Evolutionary conservation across 2,113 vertebrate genomes (phyloP).

Genomic region (Paralichthys olivaceus): DNA sequence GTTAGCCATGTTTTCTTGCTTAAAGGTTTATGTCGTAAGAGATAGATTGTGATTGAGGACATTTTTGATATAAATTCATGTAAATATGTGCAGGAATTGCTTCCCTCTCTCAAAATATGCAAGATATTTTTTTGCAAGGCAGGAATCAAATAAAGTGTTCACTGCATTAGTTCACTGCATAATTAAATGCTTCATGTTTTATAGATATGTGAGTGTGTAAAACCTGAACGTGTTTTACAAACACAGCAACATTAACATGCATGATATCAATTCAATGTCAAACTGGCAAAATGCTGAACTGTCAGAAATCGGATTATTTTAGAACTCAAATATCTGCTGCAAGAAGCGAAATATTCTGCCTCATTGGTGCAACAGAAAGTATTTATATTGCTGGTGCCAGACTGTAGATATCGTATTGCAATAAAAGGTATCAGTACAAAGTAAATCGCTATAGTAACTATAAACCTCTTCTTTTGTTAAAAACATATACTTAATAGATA

Average conservation of each 20-base stretch:
- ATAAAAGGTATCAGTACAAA: not conserved
- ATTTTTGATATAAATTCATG: not conserved
- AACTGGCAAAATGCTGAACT: not conserved
- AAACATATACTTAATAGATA: not conserved
- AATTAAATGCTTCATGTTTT: not conserved
- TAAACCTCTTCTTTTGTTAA: not conserved
- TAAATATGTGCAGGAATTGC: not conserved
- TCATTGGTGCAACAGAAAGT: not conserved
- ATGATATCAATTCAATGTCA: conserved; percentile 6
- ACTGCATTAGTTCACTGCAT: not conserved
- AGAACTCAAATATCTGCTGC: not conserved
- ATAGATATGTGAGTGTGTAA: not conserved
- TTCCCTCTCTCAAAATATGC: no score
- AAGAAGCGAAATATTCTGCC: not conserved
- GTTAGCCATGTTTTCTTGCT: not conserved
- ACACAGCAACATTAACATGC: not conserved
- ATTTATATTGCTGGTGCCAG: not conserved
- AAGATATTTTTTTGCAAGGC: not conserved
- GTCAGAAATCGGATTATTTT: no score
- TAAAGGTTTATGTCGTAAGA: not conserved
- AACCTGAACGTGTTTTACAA: not conserved
- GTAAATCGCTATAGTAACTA: not conserved
- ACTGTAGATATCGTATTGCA: not conserved
- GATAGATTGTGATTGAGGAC: not conserved
- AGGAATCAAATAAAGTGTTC: not conserved